phyloP scores from a whole-genome alignment of 2,113 vertebrate genomes.

The Entomyzon cyanotis region DNA sequence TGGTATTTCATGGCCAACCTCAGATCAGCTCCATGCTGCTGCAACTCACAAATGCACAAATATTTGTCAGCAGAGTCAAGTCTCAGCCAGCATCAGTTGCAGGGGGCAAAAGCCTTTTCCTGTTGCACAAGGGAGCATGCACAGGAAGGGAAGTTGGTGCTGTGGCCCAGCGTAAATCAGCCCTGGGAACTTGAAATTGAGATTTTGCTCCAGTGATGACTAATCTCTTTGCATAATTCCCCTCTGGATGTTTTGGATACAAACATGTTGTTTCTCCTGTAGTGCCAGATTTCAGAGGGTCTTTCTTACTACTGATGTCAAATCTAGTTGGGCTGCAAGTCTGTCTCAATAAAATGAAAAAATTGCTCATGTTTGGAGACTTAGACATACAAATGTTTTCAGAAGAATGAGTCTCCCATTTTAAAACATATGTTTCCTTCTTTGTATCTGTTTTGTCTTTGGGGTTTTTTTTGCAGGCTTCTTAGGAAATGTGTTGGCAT shows the following conservation, averaged over 20 bases:
- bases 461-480: not conserved
- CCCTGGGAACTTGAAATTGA: not conserved
- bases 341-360: not conserved
- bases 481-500: conserved; percentile 1
- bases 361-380: not conserved
- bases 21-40: not conserved
- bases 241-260: conserved; percentile 10
- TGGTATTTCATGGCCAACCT: not conserved
- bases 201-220: not conserved
- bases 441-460: conserved; percentile 1
- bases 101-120: not conserved
- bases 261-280: conserved; percentile 1
- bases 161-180: not conserved
- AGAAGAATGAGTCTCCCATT: not conserved
- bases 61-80: not conserved
- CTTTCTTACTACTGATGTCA: not conserved
- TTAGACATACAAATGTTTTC: not conserved
- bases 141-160: not conserved
- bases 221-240: conserved; percentile 31
- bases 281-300: conserved; percentile 1
- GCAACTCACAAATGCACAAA: not conserved
- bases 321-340: not conserved
- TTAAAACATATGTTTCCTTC: conserved; percentile 1
- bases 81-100: not conserved
- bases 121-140: accelerated